Percentiles rank a stretch among this genome's conserved stretches.
phyloP scores from a whole-genome alignment of 2,797 vertebrate species.

The Bradypodion ventrale region DNA sequence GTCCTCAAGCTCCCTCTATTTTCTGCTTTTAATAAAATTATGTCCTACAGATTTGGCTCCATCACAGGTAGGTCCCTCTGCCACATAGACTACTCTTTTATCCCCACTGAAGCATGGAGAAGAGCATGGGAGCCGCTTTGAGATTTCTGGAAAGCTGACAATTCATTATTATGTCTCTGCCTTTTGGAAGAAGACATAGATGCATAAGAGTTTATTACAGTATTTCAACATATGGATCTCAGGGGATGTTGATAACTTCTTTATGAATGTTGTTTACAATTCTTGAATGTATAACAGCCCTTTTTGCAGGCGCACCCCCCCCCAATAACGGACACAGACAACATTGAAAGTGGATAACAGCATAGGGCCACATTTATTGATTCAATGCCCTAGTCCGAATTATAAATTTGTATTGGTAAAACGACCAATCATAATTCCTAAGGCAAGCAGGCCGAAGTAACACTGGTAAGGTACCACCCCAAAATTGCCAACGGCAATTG shows the following conservation, averaged over 20 bases:
- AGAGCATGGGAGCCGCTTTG: neutral
- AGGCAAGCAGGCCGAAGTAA: no score
- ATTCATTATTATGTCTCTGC: constrained; percentile 37
- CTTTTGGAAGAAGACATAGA: constrained; percentile 41
- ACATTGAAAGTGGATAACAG: no score
- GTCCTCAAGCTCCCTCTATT: neutral
- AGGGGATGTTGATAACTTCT: neutral
- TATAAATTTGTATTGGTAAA: no score
- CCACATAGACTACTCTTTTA: constrained; percentile 9
- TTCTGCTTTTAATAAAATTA: neutral
- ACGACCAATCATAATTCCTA: no score
- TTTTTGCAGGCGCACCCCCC: no score
- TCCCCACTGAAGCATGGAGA: neutral
- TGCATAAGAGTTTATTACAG: constrained; percentile 1
- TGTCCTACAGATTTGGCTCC: neutral
- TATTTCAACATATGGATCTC: neutral
- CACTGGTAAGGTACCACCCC: no score
- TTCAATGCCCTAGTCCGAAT: no score
- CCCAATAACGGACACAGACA: no score
- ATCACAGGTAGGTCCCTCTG: neutral
- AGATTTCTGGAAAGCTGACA: constrained; percentile 35
- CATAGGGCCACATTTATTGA: no score
- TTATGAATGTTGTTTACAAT: neutral
- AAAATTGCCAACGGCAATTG: no score
- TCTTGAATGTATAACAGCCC: neutral